Evolutionary conservation across 2,888 invertebrate genomes (phyloP).

Genomic region (Agrypnus murinus): DNA sequence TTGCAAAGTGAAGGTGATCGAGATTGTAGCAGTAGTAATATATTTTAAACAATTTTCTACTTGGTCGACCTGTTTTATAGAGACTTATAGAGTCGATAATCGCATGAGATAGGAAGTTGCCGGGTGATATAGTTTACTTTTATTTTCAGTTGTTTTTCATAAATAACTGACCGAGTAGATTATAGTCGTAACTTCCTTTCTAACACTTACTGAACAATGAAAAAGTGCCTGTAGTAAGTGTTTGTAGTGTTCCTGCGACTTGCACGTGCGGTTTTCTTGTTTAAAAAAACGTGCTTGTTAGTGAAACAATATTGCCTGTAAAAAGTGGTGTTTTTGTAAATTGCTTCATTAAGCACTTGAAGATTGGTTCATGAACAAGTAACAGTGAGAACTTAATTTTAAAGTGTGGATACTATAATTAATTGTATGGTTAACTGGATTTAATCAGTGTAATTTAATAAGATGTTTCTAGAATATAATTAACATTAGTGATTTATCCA

Average conservation of each 20-base stretch:
- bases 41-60: conserved; percentile 48
- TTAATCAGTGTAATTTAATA: too few relatives aligned
- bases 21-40: conserved; percentile 56
- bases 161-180: conserved; percentile 40
- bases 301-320: too few relatives aligned
- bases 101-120: conserved; percentile 45
- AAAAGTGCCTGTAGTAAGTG: conserved; percentile 11
- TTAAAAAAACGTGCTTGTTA: too few relatives aligned
- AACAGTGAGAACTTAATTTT: too few relatives aligned
- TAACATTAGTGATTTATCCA: too few relatives aligned
- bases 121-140: conserved; percentile 46
- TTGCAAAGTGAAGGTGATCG: conserved; percentile 61
- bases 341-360: too few relatives aligned
- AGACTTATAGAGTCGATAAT: conserved; percentile 38
- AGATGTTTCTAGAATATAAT: too few relatives aligned
- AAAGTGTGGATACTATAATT: too few relatives aligned
- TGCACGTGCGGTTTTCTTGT: conserved; percentile 15
- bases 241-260: conserved; percentile 11
- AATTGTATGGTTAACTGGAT: too few relatives aligned
- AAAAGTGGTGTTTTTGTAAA: too few relatives aligned
- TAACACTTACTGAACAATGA: conserved; percentile 43
- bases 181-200: conserved; percentile 42
- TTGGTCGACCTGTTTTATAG: conserved; percentile 41
- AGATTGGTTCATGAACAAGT: too few relatives aligned
- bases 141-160: conserved; percentile 47